Evolutionary conservation across 2,797 vertebrate genomes (phyloP), one percentile per base, ranked within the genome.

Genomic region (Salmo trutta): DNA sequence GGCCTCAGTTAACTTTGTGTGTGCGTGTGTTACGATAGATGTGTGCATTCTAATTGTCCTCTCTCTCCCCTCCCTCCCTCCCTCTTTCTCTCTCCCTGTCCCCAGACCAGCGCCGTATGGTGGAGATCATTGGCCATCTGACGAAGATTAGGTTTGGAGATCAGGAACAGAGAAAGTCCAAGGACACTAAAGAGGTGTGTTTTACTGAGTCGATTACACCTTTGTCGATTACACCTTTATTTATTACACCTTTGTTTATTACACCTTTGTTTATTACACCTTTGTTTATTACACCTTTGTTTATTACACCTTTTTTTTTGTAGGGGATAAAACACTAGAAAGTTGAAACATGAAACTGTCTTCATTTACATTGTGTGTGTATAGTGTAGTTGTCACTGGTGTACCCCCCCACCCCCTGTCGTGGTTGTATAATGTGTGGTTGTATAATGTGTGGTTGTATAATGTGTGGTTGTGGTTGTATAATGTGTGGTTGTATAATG

Each of bases 101-200:
- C 79, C 41, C 91, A 99, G 98, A 99, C 91, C 98, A 98, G 90
- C 95, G 97, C 36, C 96, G 97, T 84, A 98, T 99, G 97, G 95
- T 94, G 86, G 98, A 99, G 93, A 97, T 99, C 86, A 93, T 96
- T 71, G 95, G 95, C 6, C 94, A 99, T 88, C 94, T 99, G 82
- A 97, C 97, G 76, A 97, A 97, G 93, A 96, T 98, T 94, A 95
- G 98, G 83, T 94, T 98, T 74, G 97, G 98, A 76, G 98, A 98
- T 79, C 85, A 96, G 80, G 97, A 97, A 24, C 94, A 94, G 84
- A 92, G 90, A 84, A 96, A 94, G 82, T 92, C 93, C 65, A 98
- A 96, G 89, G 97, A 99, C 65, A 93, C 90, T 65, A 97, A 97
- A 91, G 97, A 99, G 92, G 97, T 97, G 91, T 91, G 92, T 86